These are phyloP conservation scores for Leptopilina myrica DNA, from an alignment of 2,888 invertebrate species.

Conservation along the genomic window DNA sequence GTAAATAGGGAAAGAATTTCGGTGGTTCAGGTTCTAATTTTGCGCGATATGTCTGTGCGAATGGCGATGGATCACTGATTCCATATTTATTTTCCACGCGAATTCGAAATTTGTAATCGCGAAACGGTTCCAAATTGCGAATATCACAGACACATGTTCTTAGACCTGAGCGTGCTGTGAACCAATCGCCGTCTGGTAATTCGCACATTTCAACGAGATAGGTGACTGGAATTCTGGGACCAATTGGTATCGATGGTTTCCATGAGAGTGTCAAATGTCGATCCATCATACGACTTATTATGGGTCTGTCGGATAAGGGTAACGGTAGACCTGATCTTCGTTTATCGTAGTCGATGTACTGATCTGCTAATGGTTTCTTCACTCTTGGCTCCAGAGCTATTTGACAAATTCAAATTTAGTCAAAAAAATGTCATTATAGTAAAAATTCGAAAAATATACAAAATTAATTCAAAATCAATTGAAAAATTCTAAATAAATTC, in stretches of 20 bases:
- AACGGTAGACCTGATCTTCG: slow-evolving; percentile 90
- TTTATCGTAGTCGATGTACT: slow-evolving; percentile 90
- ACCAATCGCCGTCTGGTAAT: slow-evolving; percentile 95
- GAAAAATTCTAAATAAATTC: no score
- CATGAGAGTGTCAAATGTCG: slow-evolving; percentile 92
- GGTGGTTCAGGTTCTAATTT: slow-evolving; percentile 88
- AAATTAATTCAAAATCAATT: no score
- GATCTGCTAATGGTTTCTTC: slow-evolving; percentile 85
- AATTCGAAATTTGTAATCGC: slow-evolving; percentile 96
- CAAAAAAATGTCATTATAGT: no score
- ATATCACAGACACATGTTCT: slow-evolving; percentile 94
- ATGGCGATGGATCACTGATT: slow-evolving; percentile 96
- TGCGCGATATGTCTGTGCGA: slow-evolving; percentile 87
- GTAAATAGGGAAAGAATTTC: slow-evolving; percentile 87
- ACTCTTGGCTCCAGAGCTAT: slow-evolving; percentile 82
- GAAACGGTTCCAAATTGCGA: slow-evolving; percentile 91
- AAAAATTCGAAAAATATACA: no score
- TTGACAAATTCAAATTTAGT: neutral
- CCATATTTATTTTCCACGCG: slow-evolving; percentile 98
- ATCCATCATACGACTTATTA: slow-evolving; percentile 95
- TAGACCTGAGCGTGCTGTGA: slow-evolving; percentile 89
- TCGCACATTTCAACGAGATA: slow-evolving; percentile 97
- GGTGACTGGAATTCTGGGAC: slow-evolving; percentile 92
- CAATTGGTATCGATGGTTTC: slow-evolving; percentile 94
- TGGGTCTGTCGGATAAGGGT: slow-evolving; percentile 92